Conservation (phyloP, 2,797 vertebrate genomes). For the Rhinichthys osculus region DNA sequence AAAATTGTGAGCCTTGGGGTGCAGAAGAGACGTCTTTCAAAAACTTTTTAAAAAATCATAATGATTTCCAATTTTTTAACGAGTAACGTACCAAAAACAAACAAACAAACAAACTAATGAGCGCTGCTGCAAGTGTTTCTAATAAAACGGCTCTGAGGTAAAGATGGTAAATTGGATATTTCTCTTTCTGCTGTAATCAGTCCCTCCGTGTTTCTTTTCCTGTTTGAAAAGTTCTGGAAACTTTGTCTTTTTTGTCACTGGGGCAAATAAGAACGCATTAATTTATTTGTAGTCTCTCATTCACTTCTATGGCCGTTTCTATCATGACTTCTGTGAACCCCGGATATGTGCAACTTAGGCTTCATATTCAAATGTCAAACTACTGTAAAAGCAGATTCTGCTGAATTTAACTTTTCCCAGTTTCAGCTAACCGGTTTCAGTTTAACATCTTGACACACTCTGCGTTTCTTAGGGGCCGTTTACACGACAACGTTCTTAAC, state of each 20-base stretch:
- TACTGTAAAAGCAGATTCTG: not conserved
- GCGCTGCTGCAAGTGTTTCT: not conserved
- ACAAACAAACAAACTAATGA: too few relatives aligned
- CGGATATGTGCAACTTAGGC: not conserved
- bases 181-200: not conserved
- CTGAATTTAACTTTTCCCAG: not conserved
- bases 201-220: not conserved
- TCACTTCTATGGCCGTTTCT: not conserved
- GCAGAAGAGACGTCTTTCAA: not conserved
- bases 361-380: not conserved
- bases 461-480: not conserved
- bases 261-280: too few relatives aligned
- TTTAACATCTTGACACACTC: not conserved
- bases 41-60: not conserved
- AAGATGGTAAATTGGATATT: not conserved
- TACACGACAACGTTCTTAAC: not conserved
- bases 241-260: too few relatives aligned
- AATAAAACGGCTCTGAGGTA: not conserved
- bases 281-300: not conserved
- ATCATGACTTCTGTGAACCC: not conserved
- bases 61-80: not conserved
- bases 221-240: not conserved
- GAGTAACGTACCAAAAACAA: not conserved
- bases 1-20: not conserved
- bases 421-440: not conserved